Base-by-base conservation (phyloP, 2,888 invertebrate species). In the Clivina fossor region DNA sequence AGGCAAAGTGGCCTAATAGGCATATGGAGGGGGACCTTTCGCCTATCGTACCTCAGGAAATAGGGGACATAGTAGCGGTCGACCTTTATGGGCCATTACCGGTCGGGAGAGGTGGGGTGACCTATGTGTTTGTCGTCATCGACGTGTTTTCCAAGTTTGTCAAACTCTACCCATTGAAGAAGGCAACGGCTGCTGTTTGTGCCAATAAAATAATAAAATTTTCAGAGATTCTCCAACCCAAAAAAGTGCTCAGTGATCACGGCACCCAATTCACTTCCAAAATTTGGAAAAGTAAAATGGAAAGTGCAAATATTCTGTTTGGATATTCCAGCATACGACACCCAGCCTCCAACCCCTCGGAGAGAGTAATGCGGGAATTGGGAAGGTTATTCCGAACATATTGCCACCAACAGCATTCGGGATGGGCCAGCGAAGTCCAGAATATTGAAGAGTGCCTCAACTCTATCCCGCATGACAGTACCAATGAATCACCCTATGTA, bases 291-390 rank as follows among this genome's bases (percentile, higher is more conserved):
- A 5, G 33, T 1, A 26, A 18, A 3, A 15, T 62, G 43, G 13
- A 26, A 22, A 28, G 47, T n/a, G 13, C 15, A 4, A 54, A 49
- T 5, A 48, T 63, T 2, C 26, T 46, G 20, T 38, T 49, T 2
- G 15, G 4, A 4, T 51, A 56, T 41, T 53, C 54, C 13, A 61
- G 61, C 1, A 54, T 63, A 1, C 43, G 61, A 3, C 62, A 63
- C 56, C 65, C 66, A 1, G 63, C 63, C 44, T 60, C 59, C 0
- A 65, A 65, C 57, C 60, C 61, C 0, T 58, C 58, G 0, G 64
- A 65, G 48, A 18, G 65, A 13, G 56, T 58, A 1, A 66, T 65
- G 62, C 33, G 62, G 16, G 66, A 65, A 33, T 46, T 62, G 20
- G 60, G 58, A n/a, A 20, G 62, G 13, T 16, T 62, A 2, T 47